Percentiles rank a stretch among this genome's conserved stretches.
Evolutionary conservation across 1,140 invertebrate species (phyloP).

Genomic region (Bombus difficillimus): DNA sequence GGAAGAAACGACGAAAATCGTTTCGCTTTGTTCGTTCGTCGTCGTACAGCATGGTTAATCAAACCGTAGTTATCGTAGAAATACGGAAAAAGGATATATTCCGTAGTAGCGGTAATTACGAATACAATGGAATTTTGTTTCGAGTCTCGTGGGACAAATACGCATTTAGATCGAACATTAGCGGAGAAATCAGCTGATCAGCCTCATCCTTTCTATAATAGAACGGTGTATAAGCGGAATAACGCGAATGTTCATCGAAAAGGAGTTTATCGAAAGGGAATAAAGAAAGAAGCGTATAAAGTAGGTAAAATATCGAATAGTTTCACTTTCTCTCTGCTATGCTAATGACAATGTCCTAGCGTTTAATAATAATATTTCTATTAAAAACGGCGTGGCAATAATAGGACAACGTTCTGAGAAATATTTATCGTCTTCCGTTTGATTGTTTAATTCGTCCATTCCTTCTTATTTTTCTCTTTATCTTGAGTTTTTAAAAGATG

Average conservation of each 20-base stretch:
- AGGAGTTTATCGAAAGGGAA: constrained; percentile 23
- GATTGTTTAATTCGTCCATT: no score
- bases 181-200: constrained; percentile 59
- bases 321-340: neutral
- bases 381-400: no score
- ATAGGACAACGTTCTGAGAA: no score
- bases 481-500: neutral
- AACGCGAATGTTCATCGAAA: neutral
- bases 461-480: neutral
- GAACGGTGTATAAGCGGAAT: constrained; percentile 25
- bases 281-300: constrained; percentile 11
- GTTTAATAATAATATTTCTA: no score
- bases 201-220: constrained; percentile 41
- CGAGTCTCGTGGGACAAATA: constrained; percentile 46
- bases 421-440: no score
- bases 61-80: constrained; percentile 1
- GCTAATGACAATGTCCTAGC: no score
- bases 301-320: neutral
- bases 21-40: neutral
- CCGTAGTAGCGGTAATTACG: neutral
- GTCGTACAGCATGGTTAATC: neutral
- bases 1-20: neutral
- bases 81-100: constrained; percentile 1
- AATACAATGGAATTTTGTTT: constrained; percentile 42
- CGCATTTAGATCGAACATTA: constrained; percentile 61